Evolutionary conservation across 2,888 invertebrate species (phyloP).

Genomic region (Thymelicus sylvestris): DNA sequence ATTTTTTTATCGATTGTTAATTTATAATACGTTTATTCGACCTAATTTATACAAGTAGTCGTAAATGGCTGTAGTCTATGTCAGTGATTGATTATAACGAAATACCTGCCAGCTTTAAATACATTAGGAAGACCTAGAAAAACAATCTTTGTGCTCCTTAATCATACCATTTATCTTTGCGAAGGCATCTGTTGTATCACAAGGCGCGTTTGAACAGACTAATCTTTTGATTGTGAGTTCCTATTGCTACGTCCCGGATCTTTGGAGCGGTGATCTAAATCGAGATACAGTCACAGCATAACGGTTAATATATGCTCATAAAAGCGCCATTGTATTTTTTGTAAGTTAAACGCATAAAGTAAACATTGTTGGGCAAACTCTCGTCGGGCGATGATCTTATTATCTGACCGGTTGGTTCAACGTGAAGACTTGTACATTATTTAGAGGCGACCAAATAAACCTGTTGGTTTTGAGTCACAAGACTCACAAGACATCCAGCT

Average conservation of each 20-base stretch:
- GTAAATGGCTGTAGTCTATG: conserved; percentile 9
- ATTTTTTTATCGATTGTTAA: not conserved
- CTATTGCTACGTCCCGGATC: conserved; percentile 60
- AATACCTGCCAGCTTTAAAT: conserved; percentile 16
- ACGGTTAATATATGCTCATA: conserved; percentile 54
- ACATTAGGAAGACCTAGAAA: conserved; percentile 26
- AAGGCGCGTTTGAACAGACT: conserved; percentile 53
- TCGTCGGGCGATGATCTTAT: conserved; percentile 54
- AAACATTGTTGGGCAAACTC: conserved; percentile 25
- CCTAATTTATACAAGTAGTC: not conserved
- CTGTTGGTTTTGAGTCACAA: conserved; percentile 29
- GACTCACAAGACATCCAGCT: conserved; percentile 21
- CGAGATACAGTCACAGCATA: conserved; percentile 58
- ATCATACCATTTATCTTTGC: conserved; percentile 55
- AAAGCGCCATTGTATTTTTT: conserved; percentile 39
- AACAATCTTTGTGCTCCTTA: conserved; percentile 37
- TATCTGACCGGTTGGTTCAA: conserved; percentile 53
- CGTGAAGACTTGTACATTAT: conserved; percentile 43
- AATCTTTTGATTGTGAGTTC: conserved; percentile 45
- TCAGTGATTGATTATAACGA: conserved; percentile 18
- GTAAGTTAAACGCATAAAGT: conserved; percentile 20
- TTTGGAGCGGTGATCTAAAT: conserved; percentile 64
- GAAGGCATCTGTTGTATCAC: conserved; percentile 54
- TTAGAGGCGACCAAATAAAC: conserved; percentile 31
- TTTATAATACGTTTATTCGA: not conserved